These are phyloP conservation scores for Geophilus truncorum DNA, from an alignment of 2,888 invertebrate species.

Conservation along the genomic window DNA sequence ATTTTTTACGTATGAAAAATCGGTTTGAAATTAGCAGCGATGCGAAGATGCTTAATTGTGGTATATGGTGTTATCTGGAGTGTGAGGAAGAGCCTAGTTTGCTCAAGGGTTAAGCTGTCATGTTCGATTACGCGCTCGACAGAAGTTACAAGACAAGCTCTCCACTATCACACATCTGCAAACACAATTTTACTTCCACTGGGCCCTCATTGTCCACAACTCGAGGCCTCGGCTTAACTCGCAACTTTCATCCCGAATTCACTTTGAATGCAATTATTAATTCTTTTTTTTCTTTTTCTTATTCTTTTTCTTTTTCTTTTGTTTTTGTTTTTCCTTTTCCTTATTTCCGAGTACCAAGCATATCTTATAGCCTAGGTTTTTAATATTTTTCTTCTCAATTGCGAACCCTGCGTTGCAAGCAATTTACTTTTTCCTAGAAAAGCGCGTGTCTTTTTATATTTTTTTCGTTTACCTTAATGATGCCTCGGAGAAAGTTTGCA, in stretches of 20 bases:
- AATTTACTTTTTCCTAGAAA: constrained; percentile 1
- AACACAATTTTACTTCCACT: background rate
- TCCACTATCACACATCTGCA: constrained; percentile 8
- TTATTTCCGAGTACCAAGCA: background rate
- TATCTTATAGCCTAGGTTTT: background rate
- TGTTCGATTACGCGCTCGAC: background rate
- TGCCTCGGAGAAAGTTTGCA: constrained; percentile 3
- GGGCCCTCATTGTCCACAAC: background rate
- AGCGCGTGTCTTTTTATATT: background rate
- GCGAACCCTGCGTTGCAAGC: background rate
- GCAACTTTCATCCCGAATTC: background rate
- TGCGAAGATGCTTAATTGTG: constrained; percentile 4
- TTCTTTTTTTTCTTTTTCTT: background rate
- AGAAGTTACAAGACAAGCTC: background rate
- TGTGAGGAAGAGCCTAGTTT: background rate
- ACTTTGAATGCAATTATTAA: background rate
- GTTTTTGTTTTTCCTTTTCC: background rate
- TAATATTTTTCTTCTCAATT: background rate
- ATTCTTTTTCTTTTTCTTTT: too few species aligned
- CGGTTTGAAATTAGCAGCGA: background rate
- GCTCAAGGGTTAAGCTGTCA: constrained; percentile 20
- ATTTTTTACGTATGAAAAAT: too few species aligned
- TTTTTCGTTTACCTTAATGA: constrained; percentile 16
- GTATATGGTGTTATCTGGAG: background rate
- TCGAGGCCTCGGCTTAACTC: background rate